Evolutionary conservation across 1,140 invertebrate species (phyloP).

Genomic region (Pseudomyrmex pallidus): DNA sequence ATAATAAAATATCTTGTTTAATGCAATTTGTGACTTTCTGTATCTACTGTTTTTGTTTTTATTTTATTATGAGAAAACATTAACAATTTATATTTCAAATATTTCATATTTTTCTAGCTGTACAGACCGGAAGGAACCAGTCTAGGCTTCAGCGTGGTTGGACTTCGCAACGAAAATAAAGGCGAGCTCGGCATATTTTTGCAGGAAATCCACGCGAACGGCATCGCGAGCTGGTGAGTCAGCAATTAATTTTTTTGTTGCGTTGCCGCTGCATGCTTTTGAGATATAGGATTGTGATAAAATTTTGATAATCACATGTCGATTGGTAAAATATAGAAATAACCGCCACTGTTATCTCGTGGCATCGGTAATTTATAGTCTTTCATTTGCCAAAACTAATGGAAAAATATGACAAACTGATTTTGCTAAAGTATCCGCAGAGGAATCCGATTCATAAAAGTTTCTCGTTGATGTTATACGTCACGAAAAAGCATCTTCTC

Average conservation of each 20-base stretch:
- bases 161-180: constrained; percentile 88
- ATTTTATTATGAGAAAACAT: too few relatives aligned
- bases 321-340: not conserved
- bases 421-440: not conserved
- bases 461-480: not conserved
- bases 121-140: constrained; percentile 90
- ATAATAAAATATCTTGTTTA: not conserved
- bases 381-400: not conserved
- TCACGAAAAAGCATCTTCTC: not conserved
- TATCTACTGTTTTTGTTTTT: too few relatives aligned
- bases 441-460: not conserved
- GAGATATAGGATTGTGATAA: constrained; percentile 13
- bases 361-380: not conserved
- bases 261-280: constrained; percentile 34
- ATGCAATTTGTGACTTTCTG: too few relatives aligned
- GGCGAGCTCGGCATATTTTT: constrained; percentile 92
- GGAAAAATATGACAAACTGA: not conserved
- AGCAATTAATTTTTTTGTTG: constrained; percentile 23
- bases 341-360: constrained; percentile 5
- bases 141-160: constrained; percentile 92
- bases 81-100: not conserved
- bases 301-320: not conserved
- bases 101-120: constrained; percentile 83
- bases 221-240: constrained; percentile 90
- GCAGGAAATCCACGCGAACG: constrained; percentile 90